Conservation (phyloP, 2,888 invertebrate species). For the Parnassius orleans region DNA sequence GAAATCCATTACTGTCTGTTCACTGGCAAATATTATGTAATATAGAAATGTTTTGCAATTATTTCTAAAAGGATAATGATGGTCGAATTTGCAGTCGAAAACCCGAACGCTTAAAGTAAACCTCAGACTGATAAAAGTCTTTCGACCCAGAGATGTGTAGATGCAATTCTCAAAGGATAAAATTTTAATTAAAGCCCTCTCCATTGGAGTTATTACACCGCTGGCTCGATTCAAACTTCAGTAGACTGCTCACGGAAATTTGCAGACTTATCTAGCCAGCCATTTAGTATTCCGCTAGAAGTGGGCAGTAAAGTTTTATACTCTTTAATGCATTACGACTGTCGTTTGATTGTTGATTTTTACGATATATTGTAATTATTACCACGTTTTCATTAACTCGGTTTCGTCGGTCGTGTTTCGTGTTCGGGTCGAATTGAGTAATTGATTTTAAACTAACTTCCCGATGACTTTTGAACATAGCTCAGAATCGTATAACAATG, state of each 20-base stretch:
- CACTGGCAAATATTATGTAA: too few relatives aligned
- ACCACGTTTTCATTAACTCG: too few relatives aligned
- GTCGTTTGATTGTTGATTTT: constrained; percentile 3
- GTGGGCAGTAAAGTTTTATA: constrained; percentile 3
- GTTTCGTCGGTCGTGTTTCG: too few relatives aligned
- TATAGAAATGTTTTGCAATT: constrained; percentile 2
- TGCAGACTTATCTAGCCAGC: constrained; percentile 26
- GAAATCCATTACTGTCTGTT: too few relatives aligned
- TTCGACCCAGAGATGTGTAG: constrained; percentile 12
- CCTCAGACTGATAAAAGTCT: constrained; percentile 26
- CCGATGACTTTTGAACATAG: too few relatives aligned
- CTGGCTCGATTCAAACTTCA: constrained; percentile 36
- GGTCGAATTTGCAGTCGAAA: constrained; percentile 10
- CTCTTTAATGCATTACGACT: constrained; percentile 17
- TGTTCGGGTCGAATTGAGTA: too few relatives aligned
- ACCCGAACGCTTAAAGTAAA: constrained; percentile 2
- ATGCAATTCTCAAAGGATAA: constrained; percentile 38
- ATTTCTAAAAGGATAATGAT: background rate
- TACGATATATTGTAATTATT: background rate
- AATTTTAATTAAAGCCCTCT: constrained; percentile 40
- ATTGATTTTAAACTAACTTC: too few relatives aligned
- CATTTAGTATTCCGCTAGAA: constrained; percentile 20
- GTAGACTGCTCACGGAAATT: constrained; percentile 26
- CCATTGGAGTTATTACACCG: constrained; percentile 37
- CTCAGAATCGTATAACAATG: too few relatives aligned